Percentiles rank a stretch among this genome's conserved stretches.
Evolutionary conservation across 2,797 vertebrate species (phyloP).

Genomic region (Alosa sapidissima): DNA sequence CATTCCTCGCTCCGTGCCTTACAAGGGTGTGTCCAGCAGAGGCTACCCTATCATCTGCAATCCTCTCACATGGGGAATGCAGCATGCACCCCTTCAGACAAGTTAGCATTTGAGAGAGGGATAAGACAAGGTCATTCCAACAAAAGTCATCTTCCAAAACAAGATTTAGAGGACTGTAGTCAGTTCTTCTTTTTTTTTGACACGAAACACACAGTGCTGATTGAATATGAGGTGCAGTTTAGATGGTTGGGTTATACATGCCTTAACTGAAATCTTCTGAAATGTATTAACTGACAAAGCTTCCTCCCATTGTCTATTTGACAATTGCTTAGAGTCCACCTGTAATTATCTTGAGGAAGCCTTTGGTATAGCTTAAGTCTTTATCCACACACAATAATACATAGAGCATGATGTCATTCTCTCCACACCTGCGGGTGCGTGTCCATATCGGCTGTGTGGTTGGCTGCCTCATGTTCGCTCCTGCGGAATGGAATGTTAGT

Average conservation of each 20-base stretch:
- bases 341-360: background rate
- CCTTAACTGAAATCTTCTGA: background rate
- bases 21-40: background rate
- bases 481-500: conserved; percentile 11
- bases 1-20: background rate
- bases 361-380: background rate
- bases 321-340: background rate
- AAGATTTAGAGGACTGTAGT: background rate
- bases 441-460: background rate
- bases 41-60: background rate
- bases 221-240: background rate
- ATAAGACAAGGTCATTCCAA: background rate
- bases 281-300: background rate
- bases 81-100: background rate
- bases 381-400: conserved; percentile 6
- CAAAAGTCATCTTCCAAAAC: background rate
- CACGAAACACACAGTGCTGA: background rate
- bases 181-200: background rate
- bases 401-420: conserved; percentile 18
- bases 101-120: background rate
- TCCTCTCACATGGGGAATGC: background rate
- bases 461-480: conserved; percentile 8
- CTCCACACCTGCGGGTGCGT: background rate
- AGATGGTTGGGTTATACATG: background rate
- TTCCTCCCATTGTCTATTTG: no score